These are phyloP conservation scores for Ametastegia equiseti DNA, from an alignment of 2,888 invertebrate species.

Conservation along the genomic window DNA sequence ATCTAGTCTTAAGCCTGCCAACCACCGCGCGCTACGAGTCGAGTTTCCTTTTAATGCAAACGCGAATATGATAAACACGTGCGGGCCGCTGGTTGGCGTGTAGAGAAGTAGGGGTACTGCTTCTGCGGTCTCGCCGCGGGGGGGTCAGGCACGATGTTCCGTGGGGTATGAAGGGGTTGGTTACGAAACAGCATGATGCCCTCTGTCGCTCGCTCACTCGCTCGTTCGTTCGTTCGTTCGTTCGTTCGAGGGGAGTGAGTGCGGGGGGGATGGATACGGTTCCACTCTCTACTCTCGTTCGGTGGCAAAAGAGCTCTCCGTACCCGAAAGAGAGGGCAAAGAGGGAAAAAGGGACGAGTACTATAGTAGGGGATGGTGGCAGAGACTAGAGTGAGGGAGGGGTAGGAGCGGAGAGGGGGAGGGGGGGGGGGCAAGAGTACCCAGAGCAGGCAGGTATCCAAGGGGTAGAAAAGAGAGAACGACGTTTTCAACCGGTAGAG, in stretches of 20 bases:
- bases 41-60: constrained; percentile 51
- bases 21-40: background rate
- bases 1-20: background rate
- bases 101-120: constrained; percentile 46
- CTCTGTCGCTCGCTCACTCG: no score
- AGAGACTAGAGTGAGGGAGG: no score
- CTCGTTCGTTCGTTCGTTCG: no score
- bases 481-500: background rate
- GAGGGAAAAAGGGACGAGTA: background rate
- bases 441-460: constrained; percentile 31
- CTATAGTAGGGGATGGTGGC: no score
- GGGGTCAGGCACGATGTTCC: constrained; percentile 14
- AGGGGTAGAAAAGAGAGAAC: constrained; percentile 45
- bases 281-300: no score
- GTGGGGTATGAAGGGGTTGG: constrained; percentile 24
- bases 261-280: background rate
- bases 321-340: background rate
- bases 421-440: background rate
- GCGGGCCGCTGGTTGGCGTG: constrained; percentile 52
- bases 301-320: background rate
- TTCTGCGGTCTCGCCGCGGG: constrained; percentile 51
- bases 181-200: constrained; percentile 31
- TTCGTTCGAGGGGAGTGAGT: background rate
- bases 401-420: no score
- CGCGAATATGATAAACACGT: constrained; percentile 56